A percentile compares a stretch with the other conserved stretches of the same genome.
Evolutionary conservation across 2,797 vertebrate genomes (phyloP).

Genomic region (Gallinago stenura): DNA sequence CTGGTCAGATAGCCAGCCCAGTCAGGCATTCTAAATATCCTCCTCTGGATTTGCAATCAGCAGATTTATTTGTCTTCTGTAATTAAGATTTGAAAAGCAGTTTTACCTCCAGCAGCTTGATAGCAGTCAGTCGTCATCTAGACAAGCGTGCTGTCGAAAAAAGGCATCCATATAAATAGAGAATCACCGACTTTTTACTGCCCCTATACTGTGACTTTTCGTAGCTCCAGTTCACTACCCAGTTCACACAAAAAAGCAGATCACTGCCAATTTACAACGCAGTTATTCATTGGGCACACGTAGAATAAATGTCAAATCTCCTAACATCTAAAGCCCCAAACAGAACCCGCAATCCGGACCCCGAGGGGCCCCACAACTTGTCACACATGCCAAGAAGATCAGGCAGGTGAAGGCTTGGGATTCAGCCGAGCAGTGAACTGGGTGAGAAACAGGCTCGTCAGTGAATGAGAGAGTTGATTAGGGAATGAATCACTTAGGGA

Average conservation of each 20-base stretch:
- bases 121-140: neutral
- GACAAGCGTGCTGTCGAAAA: neutral
- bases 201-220: neutral
- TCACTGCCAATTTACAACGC: fast-evolving
- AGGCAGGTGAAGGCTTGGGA: constrained; percentile 29
- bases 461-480: constrained; percentile 17
- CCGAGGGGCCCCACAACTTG: neutral
- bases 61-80: neutral
- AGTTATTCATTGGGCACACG: fast-evolving
- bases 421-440: constrained; percentile 12
- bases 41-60: neutral
- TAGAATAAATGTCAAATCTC: neutral
- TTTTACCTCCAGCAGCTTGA: neutral
- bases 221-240: neutral
- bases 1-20: neutral
- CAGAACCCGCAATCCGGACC: fast-evolving
- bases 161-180: neutral
- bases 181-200: neutral
- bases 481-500: constrained; percentile 51
- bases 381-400: neutral
- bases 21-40: neutral
- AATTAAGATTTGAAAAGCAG: constrained; percentile 1
- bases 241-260: neutral
- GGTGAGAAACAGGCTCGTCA: neutral
- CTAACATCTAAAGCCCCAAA: neutral